A percentile compares a stretch with the other conserved stretches of the same genome.
Evolutionary conservation across 2,797 vertebrate species (phyloP).

Genomic region (Megaceryle alcyon): DNA sequence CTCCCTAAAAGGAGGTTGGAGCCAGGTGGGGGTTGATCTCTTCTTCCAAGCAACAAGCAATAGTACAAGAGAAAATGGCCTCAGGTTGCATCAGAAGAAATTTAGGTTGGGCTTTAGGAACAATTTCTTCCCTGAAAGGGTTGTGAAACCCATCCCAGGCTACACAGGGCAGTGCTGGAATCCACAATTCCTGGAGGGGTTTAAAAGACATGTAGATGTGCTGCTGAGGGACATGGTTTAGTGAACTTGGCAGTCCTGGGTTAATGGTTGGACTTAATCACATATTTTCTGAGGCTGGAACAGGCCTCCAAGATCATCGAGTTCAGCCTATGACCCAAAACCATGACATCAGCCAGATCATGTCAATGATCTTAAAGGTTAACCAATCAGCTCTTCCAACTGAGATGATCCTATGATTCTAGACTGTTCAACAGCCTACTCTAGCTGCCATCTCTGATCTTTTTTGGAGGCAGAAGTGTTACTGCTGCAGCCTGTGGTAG

Average conservation of each 20-base stretch:
- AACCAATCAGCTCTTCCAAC: no score
- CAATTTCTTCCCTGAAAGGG: background rate
- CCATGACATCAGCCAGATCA: no score
- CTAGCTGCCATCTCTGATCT: background rate
- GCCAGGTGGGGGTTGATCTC: background rate
- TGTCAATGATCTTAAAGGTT: background rate
- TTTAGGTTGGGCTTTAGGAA: background rate
- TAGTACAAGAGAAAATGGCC: background rate
- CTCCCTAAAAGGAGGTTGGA: background rate
- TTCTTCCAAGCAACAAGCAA: background rate
- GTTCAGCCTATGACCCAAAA: no score
- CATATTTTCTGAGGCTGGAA: no score
- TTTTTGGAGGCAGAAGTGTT: background rate
- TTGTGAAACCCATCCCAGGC: background rate
- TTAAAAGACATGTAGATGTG: background rate
- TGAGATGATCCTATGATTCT: no score
- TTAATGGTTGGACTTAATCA: background rate
- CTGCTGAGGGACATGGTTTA: background rate
- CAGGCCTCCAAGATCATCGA: no score
- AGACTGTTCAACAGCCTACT: background rate
- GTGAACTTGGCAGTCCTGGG: background rate
- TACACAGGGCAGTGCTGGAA: background rate
- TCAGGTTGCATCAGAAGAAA: background rate
- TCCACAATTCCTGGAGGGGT: background rate
- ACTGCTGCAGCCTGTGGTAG: background rate